Evolutionary conservation across 2,888 invertebrate genomes (phyloP).

Genomic region (Tetheella fluctuosa): DNA sequence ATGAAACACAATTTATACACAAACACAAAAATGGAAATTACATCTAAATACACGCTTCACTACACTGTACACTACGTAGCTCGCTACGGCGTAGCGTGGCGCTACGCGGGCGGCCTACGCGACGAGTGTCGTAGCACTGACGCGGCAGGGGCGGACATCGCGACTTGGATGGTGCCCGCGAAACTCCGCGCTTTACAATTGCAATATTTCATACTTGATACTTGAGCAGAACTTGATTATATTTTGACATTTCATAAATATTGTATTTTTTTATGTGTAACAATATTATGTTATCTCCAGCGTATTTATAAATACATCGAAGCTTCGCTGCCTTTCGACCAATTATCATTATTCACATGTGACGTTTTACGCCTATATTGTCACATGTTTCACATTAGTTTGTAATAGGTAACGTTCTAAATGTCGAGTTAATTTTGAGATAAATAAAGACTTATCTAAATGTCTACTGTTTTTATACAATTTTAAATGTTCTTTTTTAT

Average conservation of each 20-base stretch:
- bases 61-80: slow-evolving; percentile 55
- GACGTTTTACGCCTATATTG: too few species aligned
- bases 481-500: background rate
- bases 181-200: slow-evolving; percentile 64
- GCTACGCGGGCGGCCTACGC: slow-evolving; percentile 74
- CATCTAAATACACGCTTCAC: slow-evolving; percentile 64
- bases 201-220: slow-evolving; percentile 72
- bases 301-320: too few species aligned
- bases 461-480: background rate
- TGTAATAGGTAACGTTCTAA: too few species aligned
- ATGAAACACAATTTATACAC: slow-evolving; percentile 42
- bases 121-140: slow-evolving; percentile 78
- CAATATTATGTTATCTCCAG: too few species aligned
- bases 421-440: too few species aligned
- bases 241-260: slow-evolving; percentile 6
- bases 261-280: background rate
- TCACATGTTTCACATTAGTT: too few species aligned
- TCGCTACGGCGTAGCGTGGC: slow-evolving; percentile 58
- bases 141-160: slow-evolving; percentile 56
- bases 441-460: too few species aligned
- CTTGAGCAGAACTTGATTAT: slow-evolving; percentile 41
- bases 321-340: background rate
- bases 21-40: slow-evolving; percentile 57
- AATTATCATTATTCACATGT: too few species aligned
- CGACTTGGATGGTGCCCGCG: slow-evolving; percentile 20